Base-by-base conservation (phyloP, 2,113 vertebrate species). In the Oncorhynchus keta region DNA sequence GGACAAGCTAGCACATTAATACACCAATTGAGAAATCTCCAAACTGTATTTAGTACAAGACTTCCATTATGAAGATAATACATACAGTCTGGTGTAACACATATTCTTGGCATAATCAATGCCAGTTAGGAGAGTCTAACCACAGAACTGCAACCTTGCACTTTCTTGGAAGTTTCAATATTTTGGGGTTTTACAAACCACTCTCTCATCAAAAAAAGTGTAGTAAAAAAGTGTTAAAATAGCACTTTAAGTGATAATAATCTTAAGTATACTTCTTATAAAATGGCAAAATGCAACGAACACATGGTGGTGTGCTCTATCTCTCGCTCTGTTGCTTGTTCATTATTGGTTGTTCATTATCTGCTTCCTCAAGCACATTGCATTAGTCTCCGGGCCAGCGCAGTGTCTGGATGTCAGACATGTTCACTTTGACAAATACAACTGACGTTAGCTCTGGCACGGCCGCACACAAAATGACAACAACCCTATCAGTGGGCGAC, bases 401-500 rank as follows among this genome's bases (percentile, higher is more conserved):
- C 13, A 62, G 59, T 45, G 67, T 71, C 51, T 67, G 45, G 59
- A 73, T 79, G 70, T 80, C 78, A 82, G 74, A 69, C 71, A 78
- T 78, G 70, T 81, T 79, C 73, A 61, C 28, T 73, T 70, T 79
- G 79, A 81, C 81, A 81, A 81, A 81, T 74, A 70, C 70, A 83
- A 69, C 79, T 74, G 81, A 77, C 48, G 69, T 65, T 72, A 51
- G 16, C 45, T 4, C 20, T 62, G 59, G n/a, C n/a, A 62, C n/a
- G 59, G 59, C 59, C 7, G 59, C 20, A 18, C 51, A 55, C 51
- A 83, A 83, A 76, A 70, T 62, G 55, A 77, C 35, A 68, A 81
- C 74, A 78, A 68, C 49, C 67, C 80, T 77, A 75, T 78, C 65
- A 79, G 51, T 65, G 68, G 64, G 57, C 66, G 79, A 83, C 83